phyloP scores from a whole-genome alignment of 2,797 vertebrate genomes.

The Staurois parvus region DNA sequence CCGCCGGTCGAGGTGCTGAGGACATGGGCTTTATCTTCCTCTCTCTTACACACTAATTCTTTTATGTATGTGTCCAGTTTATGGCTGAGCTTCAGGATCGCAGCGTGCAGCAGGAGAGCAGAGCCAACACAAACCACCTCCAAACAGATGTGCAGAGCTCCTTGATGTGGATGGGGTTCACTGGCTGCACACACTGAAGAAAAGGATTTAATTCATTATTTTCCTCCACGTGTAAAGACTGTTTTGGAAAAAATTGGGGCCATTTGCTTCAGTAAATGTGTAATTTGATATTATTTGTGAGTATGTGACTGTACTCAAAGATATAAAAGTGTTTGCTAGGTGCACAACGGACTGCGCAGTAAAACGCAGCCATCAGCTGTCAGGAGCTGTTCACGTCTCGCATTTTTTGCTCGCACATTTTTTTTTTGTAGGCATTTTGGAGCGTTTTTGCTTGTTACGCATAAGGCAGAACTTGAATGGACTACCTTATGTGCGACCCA shows the following conservation, averaged over 20 bases:
- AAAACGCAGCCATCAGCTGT: too few species aligned
- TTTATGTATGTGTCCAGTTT: conserved; percentile 41
- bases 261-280: not conserved
- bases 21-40: conserved; percentile 10
- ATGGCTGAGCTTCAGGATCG: conserved; percentile 23
- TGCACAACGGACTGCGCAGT: too few species aligned
- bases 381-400: too few species aligned
- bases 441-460: too few species aligned
- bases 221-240: not conserved
- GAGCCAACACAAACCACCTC: conserved; percentile 41
- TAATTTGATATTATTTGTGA: not conserved
- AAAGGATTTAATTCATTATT: conserved; percentile 1
- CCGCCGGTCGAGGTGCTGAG: not conserved
- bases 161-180: conserved; percentile 16
- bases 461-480: too few species aligned
- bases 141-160: conserved; percentile 38
- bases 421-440: too few species aligned
- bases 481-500: too few species aligned
- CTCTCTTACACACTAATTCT: conserved; percentile 28
- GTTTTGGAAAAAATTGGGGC: not conserved
- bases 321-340: too few species aligned
- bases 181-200: conserved; percentile 20
- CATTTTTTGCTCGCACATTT: too few species aligned
- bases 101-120: conserved; percentile 9
- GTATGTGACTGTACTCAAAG: not conserved